These are phyloP conservation scores for Struthio camelus DNA, from an alignment of 2,113 vertebrate genomes.

Conservation along the genomic window DNA sequence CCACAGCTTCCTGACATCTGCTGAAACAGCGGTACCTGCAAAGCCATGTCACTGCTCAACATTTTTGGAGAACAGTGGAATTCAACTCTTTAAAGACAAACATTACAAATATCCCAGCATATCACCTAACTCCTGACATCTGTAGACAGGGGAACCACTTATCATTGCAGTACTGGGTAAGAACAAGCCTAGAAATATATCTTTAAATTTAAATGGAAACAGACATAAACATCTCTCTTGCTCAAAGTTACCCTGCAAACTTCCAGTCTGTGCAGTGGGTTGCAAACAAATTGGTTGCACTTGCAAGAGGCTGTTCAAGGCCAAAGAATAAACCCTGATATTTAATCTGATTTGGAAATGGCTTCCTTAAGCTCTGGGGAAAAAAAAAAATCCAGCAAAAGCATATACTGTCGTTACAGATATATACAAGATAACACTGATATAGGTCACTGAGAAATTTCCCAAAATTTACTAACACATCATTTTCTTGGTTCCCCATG, in stretches of 20 bases:
- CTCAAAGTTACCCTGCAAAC: background rate
- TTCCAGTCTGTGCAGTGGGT: background rate
- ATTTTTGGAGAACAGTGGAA: background rate
- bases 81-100: background rate
- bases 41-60: background rate
- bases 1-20: background rate
- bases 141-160: background rate
- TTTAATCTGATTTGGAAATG: background rate
- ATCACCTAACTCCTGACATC: background rate
- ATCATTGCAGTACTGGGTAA: background rate
- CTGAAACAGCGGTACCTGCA: background rate
- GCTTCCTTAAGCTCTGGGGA: background rate
- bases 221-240: background rate
- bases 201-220: background rate
- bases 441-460: constrained; percentile 1
- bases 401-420: background rate
- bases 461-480: background rate
- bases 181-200: background rate
- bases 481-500: background rate
- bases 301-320: background rate
- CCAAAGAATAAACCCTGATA: background rate
- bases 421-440: background rate
- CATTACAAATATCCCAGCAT: background rate
- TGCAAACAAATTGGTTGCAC: background rate
- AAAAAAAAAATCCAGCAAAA: background rate